Evolutionary conservation across 2,888 invertebrate genomes (phyloP), one percentile per base, ranked within the genome.

Genomic region (Drosophila silvestris): DNA sequence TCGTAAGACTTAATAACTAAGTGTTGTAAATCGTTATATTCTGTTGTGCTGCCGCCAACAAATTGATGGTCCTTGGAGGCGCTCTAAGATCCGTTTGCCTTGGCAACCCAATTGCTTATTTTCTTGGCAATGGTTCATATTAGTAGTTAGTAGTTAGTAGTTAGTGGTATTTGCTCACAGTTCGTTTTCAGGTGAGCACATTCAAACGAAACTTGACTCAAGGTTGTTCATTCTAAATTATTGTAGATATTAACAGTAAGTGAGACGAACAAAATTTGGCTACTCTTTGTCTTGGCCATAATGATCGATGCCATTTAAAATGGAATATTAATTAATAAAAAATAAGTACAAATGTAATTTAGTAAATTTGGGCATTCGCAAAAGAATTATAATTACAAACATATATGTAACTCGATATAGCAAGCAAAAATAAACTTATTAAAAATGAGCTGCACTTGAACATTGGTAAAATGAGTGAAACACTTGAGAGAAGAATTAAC

Each of bases 391-490:
- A 44, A 64, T n/a, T 52, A 52, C 51, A 66, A 64, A 16, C 33
- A 16, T 12, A 2, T 50, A 16, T 16, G 12, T 26, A 22, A 30
- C 37, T 51, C 28, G 14, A 30, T 28, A 22, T 9, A 35, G 41
- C 50, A 56, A 47, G 51, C 26, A 57, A 53, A 58, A 62, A 72
- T 14, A 2, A 32, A 52, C 64, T 57, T 65, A 67, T 66, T 64
- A 64, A 30, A 32, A 66, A 70, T 67, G 35, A 70, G 64, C 60
- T 57, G 50, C 85, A 81, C 76, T 80, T 88, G 83, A 84, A 88
- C 88, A 77, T 73, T 73, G 72, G 60, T 59, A 66, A 80, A 60
- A 52, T 56, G 69, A 70, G 68, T 76, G 59, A 77, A 28, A 28
- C 41, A 41, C 57, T 57, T 74, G 76, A 88, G 62, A 64, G 50